Percentiles rank a stretch among this genome's conserved stretches.
Conservation (phyloP, 2,113 vertebrate genomes). For the Ctenomys sociabilis region DNA sequence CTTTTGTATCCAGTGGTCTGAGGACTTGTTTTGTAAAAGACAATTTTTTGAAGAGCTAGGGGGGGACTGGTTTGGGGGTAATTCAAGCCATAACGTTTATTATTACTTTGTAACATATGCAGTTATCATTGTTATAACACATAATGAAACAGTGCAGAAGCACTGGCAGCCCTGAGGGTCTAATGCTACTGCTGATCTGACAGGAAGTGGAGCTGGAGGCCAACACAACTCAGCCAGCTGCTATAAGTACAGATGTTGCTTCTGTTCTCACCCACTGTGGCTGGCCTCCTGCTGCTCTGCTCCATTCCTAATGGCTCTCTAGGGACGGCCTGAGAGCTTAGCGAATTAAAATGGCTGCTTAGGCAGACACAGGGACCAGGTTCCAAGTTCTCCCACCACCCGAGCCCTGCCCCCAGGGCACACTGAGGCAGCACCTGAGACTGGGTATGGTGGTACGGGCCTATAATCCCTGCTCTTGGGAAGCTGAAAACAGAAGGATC, state of each 20-base stretch:
- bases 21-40: not conserved
- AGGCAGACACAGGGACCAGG: too few species aligned
- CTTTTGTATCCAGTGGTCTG: not conserved
- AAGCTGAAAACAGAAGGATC: too few species aligned
- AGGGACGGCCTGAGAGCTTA: too few species aligned
- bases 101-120: not conserved
- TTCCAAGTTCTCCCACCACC: too few species aligned
- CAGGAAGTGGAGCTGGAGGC: not conserved
- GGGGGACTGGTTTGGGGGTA: not conserved
- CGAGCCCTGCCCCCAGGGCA: too few species aligned
- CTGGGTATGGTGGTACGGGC: too few species aligned
- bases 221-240: fast-evolving
- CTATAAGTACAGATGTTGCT: not conserved
- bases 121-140: not conserved
- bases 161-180: not conserved
- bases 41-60: not conserved
- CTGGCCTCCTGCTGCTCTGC: not conserved
- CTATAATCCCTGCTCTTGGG: too few species aligned
- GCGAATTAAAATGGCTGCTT: too few species aligned
- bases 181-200: not conserved
- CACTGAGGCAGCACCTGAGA: too few species aligned
- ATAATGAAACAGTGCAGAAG: not conserved
- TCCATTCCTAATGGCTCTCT: not conserved
- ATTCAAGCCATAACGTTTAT: not conserved
- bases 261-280: not conserved